These are phyloP conservation scores for Drosophila sucinea DNA, from an alignment of 1,140 invertebrate species.

Conservation along the genomic window DNA sequence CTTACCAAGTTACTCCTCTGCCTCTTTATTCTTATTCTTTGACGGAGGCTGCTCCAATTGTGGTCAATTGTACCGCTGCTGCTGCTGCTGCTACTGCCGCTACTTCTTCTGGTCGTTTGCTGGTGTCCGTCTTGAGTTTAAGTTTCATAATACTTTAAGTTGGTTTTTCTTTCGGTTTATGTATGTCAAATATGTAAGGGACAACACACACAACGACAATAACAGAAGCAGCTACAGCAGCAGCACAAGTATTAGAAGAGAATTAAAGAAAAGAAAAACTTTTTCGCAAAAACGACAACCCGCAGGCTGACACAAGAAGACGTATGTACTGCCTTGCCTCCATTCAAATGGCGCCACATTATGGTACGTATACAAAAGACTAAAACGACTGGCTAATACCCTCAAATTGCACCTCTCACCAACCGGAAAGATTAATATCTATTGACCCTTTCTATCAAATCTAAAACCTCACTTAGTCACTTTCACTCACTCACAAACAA, in stretches of 20 bases:
- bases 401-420: no score
- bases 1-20: slow-evolving; percentile 24
- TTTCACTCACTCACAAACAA: no score
- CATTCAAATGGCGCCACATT: slow-evolving; percentile 53
- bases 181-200: slow-evolving; percentile 44
- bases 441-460: no score
- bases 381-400: neutral
- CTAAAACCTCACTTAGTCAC: no score
- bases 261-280: slow-evolving; percentile 23
- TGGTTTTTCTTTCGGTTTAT: slow-evolving; percentile 26
- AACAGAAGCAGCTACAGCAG: neutral
- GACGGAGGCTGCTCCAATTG: slow-evolving; percentile 66
- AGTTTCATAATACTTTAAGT: slow-evolving; percentile 66
- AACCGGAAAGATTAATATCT: no score
- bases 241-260: neutral
- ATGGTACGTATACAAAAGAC: neutral
- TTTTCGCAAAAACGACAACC: neutral
- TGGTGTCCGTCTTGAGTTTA: neutral
- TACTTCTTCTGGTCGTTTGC: neutral
- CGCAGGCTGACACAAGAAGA: slow-evolving; percentile 3
- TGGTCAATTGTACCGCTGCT: slow-evolving; percentile 65
- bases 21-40: slow-evolving; percentile 36
- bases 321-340: slow-evolving; percentile 11
- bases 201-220: slow-evolving; percentile 25
- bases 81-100: no score